phyloP scores from a whole-genome alignment of 2,797 vertebrate genomes.

The Eidolon dupreanum region DNA sequence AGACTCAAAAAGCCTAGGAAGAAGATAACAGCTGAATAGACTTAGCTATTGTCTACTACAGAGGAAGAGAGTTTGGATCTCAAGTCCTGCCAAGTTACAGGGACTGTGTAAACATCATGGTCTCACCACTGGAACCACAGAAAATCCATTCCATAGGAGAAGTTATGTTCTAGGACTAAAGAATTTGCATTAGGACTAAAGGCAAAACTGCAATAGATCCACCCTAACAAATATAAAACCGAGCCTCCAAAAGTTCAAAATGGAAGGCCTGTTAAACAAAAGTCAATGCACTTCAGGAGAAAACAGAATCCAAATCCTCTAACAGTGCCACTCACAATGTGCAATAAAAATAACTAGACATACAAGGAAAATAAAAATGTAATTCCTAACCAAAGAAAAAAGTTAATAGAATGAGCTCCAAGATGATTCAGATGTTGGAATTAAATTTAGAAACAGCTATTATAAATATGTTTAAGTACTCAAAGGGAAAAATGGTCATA shows the following conservation, averaged over 20 bases:
- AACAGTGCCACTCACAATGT: background rate
- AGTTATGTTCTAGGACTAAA: background rate
- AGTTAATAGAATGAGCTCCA: background rate
- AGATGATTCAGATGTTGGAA: background rate
- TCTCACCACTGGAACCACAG: background rate
- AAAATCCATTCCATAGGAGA: background rate
- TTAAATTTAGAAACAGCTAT: background rate
- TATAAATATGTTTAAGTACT: background rate
- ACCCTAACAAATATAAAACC: background rate
- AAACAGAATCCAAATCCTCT: background rate
- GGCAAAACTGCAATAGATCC: background rate
- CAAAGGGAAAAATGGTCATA: background rate
- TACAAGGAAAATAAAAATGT: background rate
- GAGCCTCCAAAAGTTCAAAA: background rate
- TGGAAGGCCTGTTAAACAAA: background rate
- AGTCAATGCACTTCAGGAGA: background rate
- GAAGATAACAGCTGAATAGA: background rate
- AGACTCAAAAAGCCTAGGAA: background rate
- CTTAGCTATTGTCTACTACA: too few species aligned
- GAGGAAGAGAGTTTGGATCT: background rate
- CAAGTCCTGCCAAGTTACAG: background rate
- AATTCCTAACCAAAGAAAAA: background rate
- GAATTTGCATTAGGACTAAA: background rate
- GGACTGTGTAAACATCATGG: background rate
- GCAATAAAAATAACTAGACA: background rate